These are phyloP conservation scores for Falco naumanni DNA, from an alignment of 2,797 vertebrate species.

Conservation along the genomic window DNA sequence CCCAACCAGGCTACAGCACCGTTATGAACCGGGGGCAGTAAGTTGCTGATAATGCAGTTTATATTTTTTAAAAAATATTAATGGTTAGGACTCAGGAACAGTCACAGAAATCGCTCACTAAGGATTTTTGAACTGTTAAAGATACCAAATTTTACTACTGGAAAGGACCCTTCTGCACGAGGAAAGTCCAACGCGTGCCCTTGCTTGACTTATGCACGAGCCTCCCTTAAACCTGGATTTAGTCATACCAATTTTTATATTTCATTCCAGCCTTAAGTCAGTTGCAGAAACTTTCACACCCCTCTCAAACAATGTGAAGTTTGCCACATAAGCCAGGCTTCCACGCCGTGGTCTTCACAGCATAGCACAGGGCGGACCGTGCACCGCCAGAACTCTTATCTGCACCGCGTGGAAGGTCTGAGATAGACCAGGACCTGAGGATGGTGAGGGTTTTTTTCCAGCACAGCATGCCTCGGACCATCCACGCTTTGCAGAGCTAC, in stretches of 20 bases:
- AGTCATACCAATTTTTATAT: no score
- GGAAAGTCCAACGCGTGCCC: neutral
- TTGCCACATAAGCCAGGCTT: neutral
- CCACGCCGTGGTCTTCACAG: fast-evolving
- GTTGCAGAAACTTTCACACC: neutral
- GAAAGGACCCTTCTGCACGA: neutral
- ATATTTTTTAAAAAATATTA: no score
- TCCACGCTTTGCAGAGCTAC: fast-evolving
- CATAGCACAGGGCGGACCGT: fast-evolving
- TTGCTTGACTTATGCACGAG: fast-evolving
- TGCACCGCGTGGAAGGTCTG: no score
- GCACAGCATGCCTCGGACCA: fast-evolving
- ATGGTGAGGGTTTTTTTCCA: no score
- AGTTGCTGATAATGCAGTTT: neutral
- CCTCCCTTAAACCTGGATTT: neutral
- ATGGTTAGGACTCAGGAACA: neutral
- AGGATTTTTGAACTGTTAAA: neutral
- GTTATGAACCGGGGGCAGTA: no score
- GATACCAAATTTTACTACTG: no score
- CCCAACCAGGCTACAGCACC: neutral
- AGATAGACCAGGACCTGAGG: neutral
- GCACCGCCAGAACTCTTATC: no score
- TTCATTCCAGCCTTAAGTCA: neutral
- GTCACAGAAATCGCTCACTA: neutral
- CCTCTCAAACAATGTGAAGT: neutral